These are phyloP conservation scores for Channallabes apus DNA, from an alignment of 2,797 vertebrate genomes.

Conservation along the genomic window DNA sequence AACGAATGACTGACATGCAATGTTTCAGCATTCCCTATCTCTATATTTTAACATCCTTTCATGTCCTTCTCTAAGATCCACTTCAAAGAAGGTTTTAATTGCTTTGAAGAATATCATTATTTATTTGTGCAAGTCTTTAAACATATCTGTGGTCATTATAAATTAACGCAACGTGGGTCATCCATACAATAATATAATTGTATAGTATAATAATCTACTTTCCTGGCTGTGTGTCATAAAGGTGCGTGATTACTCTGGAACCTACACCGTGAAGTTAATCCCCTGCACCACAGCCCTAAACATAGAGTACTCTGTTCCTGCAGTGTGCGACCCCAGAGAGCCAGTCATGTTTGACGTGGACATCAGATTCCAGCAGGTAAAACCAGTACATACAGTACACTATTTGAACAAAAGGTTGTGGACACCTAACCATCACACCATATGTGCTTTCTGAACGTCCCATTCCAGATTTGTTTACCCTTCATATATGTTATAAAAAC, in stretches of 20 bases:
- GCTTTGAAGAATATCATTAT: neutral
- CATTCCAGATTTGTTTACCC: neutral
- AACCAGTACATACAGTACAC: neutral
- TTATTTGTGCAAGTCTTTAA: neutral
- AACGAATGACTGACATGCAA: neutral
- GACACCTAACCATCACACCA: neutral
- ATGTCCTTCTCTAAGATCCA: neutral
- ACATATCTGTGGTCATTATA: neutral
- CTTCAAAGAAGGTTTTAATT: neutral
- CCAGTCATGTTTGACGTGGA: conserved; percentile 86
- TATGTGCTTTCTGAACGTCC: neutral
- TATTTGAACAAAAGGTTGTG: neutral
- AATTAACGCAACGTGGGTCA: neutral
- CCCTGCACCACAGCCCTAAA: conserved; percentile 81
- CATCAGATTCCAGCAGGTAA: conserved; percentile 93
- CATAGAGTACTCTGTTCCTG: conserved; percentile 79
- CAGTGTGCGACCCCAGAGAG: conserved; percentile 85
- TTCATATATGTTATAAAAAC: neutral
- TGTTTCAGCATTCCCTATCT: neutral
- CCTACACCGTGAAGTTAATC: conserved; percentile 84
- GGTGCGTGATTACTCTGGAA: conserved; percentile 93
- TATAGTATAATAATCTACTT: neutral
- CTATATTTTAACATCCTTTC: neutral
- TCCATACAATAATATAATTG: neutral
- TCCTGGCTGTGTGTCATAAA: conserved; percentile 52